These are phyloP conservation scores for Oreochromis grahami DNA, from an alignment of 2,797 vertebrate genomes.

Conservation along the genomic window DNA sequence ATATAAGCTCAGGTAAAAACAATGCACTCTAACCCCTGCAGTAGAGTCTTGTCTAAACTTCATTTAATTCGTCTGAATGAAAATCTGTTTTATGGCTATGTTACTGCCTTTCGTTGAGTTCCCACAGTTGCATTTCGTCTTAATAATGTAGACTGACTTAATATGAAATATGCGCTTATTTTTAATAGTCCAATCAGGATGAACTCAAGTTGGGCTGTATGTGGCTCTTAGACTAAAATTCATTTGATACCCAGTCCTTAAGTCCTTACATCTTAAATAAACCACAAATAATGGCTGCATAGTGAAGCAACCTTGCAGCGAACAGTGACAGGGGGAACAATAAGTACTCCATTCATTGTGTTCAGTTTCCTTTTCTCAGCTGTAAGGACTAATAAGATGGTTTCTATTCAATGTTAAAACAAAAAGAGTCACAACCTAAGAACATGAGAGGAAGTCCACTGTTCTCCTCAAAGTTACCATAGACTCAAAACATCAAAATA, in stretches of 20 bases:
- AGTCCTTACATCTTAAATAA: background rate
- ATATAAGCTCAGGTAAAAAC: background rate
- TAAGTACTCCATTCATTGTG: background rate
- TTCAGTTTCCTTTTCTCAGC: background rate
- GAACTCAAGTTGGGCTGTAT: background rate
- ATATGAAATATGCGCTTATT: background rate
- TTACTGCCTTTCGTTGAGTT: background rate
- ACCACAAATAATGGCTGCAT: background rate
- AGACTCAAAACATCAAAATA: slow-evolving; percentile 19
- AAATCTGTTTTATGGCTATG: background rate
- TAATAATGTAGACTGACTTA: background rate
- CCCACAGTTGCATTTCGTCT: background rate
- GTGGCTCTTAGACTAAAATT: background rate
- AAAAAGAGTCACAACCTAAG: background rate
- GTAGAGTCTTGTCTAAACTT: background rate
- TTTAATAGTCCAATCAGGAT: rapidly evolving
- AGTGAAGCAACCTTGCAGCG: background rate
- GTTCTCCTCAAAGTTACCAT: background rate
- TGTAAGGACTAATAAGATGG: background rate
- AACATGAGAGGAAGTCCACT: slow-evolving; percentile 5
- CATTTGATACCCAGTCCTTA: background rate
- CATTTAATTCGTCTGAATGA: background rate
- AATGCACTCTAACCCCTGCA: background rate
- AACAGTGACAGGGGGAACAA: background rate
- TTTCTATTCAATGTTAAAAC: slow-evolving; percentile 12